Conservation (phyloP, 2,797 vertebrate species). For the Myoxocephalus aenaeus region DNA sequence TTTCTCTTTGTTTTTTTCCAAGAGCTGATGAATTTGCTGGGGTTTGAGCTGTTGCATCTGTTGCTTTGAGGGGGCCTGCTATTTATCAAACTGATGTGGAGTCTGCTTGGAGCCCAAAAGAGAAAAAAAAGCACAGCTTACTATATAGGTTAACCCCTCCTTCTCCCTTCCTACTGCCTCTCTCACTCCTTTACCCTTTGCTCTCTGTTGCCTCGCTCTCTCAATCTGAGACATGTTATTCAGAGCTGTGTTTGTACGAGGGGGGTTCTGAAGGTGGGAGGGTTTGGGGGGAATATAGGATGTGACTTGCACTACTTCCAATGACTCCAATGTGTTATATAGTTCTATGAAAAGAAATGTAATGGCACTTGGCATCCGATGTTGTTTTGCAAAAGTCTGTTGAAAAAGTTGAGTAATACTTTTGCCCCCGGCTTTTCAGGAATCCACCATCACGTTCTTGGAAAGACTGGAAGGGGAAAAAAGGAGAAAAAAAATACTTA, state of each 20-base stretch:
- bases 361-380: constrained; percentile 48
- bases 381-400: constrained; percentile 65
- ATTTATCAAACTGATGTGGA: constrained; percentile 79
- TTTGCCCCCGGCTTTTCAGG: constrained; percentile 66
- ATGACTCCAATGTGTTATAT: constrained; percentile 27
- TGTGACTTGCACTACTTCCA: constrained; percentile 50
- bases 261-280: neutral
- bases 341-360: constrained; percentile 19
- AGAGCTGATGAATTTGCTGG: constrained; percentile 68
- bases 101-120: constrained; percentile 73
- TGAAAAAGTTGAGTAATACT: constrained; percentile 34
- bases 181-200: constrained; percentile 20
- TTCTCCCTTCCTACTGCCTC: constrained; percentile 8
- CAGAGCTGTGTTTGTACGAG: constrained; percentile 44
- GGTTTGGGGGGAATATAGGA: constrained; percentile 12
- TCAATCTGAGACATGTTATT: constrained; percentile 63
- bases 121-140: constrained; percentile 61
- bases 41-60: constrained; percentile 78
- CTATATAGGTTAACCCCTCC: constrained; percentile 75
- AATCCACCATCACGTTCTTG: constrained; percentile 65
- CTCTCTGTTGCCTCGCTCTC: constrained; percentile 45
- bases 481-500: neutral
- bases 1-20: constrained; percentile 26
- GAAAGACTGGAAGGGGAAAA: constrained; percentile 50
- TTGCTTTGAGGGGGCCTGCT: constrained; percentile 78